Evolutionary conservation across 2,888 invertebrate species (phyloP).

Genomic region (Oconnorella tubifera): DNA sequence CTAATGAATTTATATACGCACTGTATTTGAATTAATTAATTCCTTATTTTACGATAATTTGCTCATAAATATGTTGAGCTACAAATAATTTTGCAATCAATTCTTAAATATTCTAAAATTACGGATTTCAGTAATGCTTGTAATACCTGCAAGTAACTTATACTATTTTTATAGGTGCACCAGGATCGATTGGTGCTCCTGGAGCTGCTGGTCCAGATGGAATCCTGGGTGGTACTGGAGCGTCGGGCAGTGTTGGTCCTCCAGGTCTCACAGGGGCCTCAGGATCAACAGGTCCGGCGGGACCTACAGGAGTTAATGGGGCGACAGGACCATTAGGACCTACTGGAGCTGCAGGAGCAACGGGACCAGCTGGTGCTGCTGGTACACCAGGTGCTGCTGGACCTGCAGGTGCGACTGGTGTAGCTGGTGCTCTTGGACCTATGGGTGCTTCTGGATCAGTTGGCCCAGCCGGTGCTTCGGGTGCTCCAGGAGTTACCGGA

Average conservation of each 20-base stretch:
- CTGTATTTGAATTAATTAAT: no score
- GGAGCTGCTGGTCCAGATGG: constrained; percentile 4
- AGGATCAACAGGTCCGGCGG: constrained; percentile 4
- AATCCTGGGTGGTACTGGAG: background rate
- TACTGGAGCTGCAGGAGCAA: constrained; percentile 1
- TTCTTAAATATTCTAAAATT: background rate
- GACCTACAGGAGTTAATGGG: constrained; percentile 6
- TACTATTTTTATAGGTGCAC: no score
- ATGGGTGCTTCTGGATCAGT: constrained; percentile 26
- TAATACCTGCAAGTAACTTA: background rate
- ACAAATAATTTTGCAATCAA: no score
- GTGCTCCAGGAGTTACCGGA: constrained; percentile 7
- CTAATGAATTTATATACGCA: no score
- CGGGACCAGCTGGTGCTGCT: no score
- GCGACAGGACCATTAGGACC: background rate
- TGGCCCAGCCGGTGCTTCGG: constrained; percentile 5
- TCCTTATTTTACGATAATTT: no score
- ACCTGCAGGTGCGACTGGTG: constrained; percentile 20
- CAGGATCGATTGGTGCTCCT: background rate
- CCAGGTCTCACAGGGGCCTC: background rate
- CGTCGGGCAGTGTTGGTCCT: background rate
- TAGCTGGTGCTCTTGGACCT: constrained; percentile 25
- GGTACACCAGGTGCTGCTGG: no score
- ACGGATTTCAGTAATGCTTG: background rate
- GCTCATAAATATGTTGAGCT: no score